These are phyloP conservation scores for Glaucomys volans DNA, from an alignment of 2,113 vertebrate species.

Conservation along the genomic window DNA sequence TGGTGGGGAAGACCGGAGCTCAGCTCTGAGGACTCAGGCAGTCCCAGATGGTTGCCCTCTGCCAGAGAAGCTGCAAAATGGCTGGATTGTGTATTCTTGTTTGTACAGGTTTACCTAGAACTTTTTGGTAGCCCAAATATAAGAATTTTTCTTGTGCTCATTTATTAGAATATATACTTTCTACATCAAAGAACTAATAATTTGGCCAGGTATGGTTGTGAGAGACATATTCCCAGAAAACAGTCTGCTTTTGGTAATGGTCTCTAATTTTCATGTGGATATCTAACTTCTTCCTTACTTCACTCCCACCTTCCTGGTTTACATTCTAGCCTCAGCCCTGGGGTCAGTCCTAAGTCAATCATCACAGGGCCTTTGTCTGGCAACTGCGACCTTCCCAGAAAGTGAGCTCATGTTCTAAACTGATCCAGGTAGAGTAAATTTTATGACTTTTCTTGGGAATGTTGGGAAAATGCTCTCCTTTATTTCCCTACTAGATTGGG, in stretches of 20 bases:
- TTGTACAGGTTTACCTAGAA: not conserved
- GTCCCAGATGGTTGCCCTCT: too few species aligned
- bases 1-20: too few species aligned
- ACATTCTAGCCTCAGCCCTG: not conserved
- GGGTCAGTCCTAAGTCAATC: not conserved
- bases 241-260: not conserved
- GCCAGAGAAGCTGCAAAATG: too few species aligned
- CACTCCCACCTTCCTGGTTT: not conserved
- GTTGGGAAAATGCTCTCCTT: not conserved
- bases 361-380: not conserved
- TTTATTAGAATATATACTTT: conserved; percentile 3
- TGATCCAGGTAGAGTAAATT: not conserved
- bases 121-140: not conserved
- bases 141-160: not conserved
- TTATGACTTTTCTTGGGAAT: conserved; percentile 13
- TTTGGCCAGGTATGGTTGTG: not conserved
- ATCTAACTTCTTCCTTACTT: not conserved
- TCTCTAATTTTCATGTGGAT: not conserved
- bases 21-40: too few species aligned
- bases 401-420: not conserved
- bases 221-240: not conserved
- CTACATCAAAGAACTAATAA: not conserved
- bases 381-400: not conserved
- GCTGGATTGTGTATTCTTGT: too few species aligned
- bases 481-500: not conserved